Base-by-base conservation (phyloP, 30 jellyfish, hydroid and myxozoan species). In the Cassiopea andromeda region DNA sequence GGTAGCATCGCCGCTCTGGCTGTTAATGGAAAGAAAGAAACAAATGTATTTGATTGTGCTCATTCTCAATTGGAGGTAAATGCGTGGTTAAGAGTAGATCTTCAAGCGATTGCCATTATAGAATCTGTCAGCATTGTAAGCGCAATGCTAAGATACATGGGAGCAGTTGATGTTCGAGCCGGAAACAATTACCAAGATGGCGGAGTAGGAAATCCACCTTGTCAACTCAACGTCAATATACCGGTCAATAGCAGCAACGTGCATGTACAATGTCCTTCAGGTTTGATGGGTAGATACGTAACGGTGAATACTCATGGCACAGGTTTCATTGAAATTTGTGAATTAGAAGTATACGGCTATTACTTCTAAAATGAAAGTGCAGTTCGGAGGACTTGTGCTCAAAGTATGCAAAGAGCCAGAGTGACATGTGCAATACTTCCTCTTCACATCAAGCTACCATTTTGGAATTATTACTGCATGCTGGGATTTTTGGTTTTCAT, bases 341-440 rank as follows among this genome's bases (percentile, higher is more conserved):
- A 77, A 57, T 2, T 77, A 6, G 86, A 77, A 77, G 86, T 77
- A 13, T 48, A 12, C 49, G 86, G 86, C n/a, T 48, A 16, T n/a
- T 77, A 12, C 54, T 3, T 77, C 16, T 60, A 17, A 16, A 61
- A n/a, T n/a, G n/a, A n/a, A n/a, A n/a, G n/a, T n/a, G n/a, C n/a
- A n/a, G n/a, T n/a, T n/a, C n/a, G n/a, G n/a, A n/a, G n/a, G n/a
- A n/a, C n/a, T n/a, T n/a, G n/a, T n/a, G n/a, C n/a, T n/a, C n/a
- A n/a, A n/a, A n/a, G n/a, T n/a, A n/a, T n/a, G n/a, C n/a, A n/a
- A n/a, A n/a, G n/a, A n/a, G n/a, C n/a, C n/a, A n/a, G n/a, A n/a
- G n/a, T n/a, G n/a, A n/a, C n/a, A n/a, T n/a, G n/a, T n/a, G n/a
- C n/a, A n/a, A n/a, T n/a, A n/a, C n/a, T n/a, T n/a, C n/a, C n/a